Evolutionary conservation across 2,888 invertebrate genomes (phyloP).

Genomic region (Leistus spinibarbis): DNA sequence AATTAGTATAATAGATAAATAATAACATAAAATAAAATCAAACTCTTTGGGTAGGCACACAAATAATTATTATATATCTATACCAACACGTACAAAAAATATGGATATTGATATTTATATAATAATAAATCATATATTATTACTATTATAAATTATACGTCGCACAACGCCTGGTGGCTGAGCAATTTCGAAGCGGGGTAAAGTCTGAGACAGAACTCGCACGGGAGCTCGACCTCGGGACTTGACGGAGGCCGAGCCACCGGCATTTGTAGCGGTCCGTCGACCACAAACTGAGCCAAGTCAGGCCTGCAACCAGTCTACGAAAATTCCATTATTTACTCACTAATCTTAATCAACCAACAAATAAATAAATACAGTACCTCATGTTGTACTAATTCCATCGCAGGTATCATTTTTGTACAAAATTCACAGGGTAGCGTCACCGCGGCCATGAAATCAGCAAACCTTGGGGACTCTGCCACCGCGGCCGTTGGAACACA

Average conservation of each 20-base stretch:
- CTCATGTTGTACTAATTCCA: conserved; percentile 61
- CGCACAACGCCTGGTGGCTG: conserved; percentile 62
- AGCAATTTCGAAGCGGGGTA: conserved; percentile 61
- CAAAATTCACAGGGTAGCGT: conserved; percentile 65
- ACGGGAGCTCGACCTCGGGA: conserved; percentile 61
- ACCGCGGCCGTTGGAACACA: conserved; percentile 50
- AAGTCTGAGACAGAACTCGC: conserved; percentile 64
- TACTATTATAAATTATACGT: conserved; percentile 7
- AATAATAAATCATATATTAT: too few species aligned
- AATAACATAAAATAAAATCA: neutral
- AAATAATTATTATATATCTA: neutral
- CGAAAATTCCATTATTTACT: conserved; percentile 24
- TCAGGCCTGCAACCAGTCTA: conserved; percentile 57
- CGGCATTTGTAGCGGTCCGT: conserved; percentile 48
- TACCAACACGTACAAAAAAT: neutral
- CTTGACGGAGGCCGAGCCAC: conserved; percentile 1
- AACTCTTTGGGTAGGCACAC: neutral
- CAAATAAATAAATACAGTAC: conserved; percentile 43
- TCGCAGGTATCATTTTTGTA: conserved; percentile 59
- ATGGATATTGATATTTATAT: neutral
- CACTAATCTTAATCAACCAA: neutral
- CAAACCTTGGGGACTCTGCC: conserved; percentile 46
- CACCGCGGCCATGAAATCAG: conserved; percentile 55
- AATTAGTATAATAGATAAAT: neutral
- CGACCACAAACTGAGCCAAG: conserved; percentile 49